These are phyloP conservation scores for Reticulitermes lucifugus DNA, from an alignment of 2,888 invertebrate genomes.

Conservation along the genomic window DNA sequence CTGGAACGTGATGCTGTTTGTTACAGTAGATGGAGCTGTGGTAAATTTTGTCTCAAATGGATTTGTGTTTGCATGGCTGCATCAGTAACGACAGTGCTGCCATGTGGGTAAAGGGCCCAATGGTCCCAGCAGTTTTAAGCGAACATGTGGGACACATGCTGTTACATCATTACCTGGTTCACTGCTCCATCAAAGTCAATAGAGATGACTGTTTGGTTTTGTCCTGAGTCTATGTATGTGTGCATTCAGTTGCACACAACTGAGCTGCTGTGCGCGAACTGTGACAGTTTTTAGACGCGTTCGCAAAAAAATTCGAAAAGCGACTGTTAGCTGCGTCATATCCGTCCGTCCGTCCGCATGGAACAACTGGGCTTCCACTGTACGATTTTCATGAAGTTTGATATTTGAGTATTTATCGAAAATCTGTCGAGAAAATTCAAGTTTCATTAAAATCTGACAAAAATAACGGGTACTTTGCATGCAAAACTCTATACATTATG, in stretches of 20 bases:
- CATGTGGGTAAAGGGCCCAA: not conserved
- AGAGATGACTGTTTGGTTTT: not conserved
- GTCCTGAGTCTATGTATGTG: not conserved
- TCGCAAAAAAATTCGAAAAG: not conserved
- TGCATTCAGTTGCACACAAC: not conserved
- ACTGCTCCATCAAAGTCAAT: not conserved
- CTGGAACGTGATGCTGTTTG: not conserved
- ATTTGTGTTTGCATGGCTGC: not conserved
- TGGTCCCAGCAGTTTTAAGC: not conserved
- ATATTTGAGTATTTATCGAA: too few species aligned
- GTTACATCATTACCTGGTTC: slow-evolving; percentile 7
- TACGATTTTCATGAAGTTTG: too few species aligned
- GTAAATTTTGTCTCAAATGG: not conserved
- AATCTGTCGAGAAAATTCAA: too few species aligned
- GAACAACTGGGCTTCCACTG: too few species aligned
- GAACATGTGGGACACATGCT: not conserved
- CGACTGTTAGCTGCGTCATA: too few species aligned
- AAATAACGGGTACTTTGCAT: too few species aligned
- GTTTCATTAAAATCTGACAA: too few species aligned
- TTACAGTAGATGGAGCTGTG: not conserved
- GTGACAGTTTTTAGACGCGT: not conserved
- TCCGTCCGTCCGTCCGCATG: too few species aligned
- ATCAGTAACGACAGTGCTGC: not conserved
- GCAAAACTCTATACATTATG: too few species aligned
- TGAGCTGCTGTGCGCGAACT: not conserved